phyloP scores from a whole-genome alignment of 1,140 invertebrate species.

The Drosophila watanabei region DNA sequence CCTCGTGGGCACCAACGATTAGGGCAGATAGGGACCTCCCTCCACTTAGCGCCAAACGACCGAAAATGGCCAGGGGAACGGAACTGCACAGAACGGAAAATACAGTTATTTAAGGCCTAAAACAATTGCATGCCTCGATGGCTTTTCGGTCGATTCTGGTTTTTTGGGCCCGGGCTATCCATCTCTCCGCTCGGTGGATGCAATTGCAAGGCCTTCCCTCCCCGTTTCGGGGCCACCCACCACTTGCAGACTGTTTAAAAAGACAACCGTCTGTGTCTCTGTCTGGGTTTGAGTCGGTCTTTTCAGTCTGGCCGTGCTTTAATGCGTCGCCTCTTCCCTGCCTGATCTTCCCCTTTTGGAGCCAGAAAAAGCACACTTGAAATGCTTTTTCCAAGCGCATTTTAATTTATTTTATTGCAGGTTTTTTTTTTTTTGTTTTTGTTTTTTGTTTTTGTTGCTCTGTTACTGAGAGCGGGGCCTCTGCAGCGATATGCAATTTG shows the following conservation, averaged over 20 bases:
- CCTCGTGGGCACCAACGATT: not conserved
- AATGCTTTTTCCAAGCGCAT: conserved; percentile 69
- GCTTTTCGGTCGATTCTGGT: conserved; percentile 60
- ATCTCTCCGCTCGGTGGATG: conserved; percentile 12
- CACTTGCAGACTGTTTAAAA: conserved; percentile 57
- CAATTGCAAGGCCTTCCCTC: not conserved
- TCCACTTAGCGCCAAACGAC: conserved; percentile 57
- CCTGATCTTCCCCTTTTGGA: not conserved
- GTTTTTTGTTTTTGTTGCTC: conserved; percentile 38
- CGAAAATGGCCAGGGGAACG: conserved; percentile 21
- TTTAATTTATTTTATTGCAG: conserved; percentile 74
- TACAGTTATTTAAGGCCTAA: conserved; percentile 77
- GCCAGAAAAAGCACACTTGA: conserved; percentile 60
- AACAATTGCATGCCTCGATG: conserved; percentile 74
- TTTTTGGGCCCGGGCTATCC: conserved; percentile 23
- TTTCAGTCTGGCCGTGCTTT: conserved; percentile 56
- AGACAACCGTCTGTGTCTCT: conserved; percentile 62
- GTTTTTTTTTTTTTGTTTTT: conserved; percentile 25
- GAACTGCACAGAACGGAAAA: conserved; percentile 55
- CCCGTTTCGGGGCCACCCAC: conserved; percentile 17
- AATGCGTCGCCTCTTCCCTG: conserved; percentile 39
- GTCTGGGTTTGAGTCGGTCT: conserved; percentile 27
- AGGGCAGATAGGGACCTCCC: conserved; percentile 39
- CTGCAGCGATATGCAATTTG: conserved; percentile 73
- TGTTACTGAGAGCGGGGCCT: conserved; percentile 24